Conservation (phyloP, 1,140 invertebrate species). For the Lordiphosa clarofinis region DNA sequence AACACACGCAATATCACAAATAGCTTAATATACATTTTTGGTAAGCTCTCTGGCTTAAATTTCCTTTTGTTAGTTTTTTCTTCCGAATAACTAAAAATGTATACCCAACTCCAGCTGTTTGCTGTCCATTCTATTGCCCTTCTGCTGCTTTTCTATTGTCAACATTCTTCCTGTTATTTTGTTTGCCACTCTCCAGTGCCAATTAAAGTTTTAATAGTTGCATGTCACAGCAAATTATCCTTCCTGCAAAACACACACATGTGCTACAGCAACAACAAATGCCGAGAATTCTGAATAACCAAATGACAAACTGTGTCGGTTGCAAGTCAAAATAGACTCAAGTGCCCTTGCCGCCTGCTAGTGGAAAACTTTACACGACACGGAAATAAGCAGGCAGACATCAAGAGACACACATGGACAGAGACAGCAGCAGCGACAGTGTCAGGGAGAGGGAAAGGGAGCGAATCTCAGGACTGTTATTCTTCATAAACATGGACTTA, state of each 20-base stretch:
- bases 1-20: too few species aligned
- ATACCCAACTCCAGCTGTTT: too few species aligned
- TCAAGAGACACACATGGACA: neutral
- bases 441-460: neutral
- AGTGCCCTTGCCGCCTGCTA: conserved; percentile 34
- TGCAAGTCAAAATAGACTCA: conserved; percentile 30
- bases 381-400: conserved; percentile 25
- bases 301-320: conserved; percentile 35
- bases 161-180: conserved; percentile 19
- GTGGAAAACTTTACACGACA: conserved; percentile 34
- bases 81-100: too few species aligned
- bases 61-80: too few species aligned
- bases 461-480: conserved; percentile 15
- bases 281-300: conserved; percentile 8
- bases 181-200: conserved; percentile 21
- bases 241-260: conserved; percentile 25
- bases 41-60: too few species aligned
- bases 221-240: conserved; percentile 66
- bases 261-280: conserved; percentile 3
- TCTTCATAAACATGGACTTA: conserved; percentile 57
- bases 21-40: too few species aligned
- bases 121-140: too few species aligned
- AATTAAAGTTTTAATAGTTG: conserved; percentile 70
- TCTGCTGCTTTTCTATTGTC: conserved; percentile 6
- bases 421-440: neutral